Percentiles rank a stretch among this genome's conserved stretches.
These are phyloP conservation scores for Pterobdella sp. DNA, from an alignment of 2,888 invertebrate genomes.

Conservation along the genomic window DNA sequence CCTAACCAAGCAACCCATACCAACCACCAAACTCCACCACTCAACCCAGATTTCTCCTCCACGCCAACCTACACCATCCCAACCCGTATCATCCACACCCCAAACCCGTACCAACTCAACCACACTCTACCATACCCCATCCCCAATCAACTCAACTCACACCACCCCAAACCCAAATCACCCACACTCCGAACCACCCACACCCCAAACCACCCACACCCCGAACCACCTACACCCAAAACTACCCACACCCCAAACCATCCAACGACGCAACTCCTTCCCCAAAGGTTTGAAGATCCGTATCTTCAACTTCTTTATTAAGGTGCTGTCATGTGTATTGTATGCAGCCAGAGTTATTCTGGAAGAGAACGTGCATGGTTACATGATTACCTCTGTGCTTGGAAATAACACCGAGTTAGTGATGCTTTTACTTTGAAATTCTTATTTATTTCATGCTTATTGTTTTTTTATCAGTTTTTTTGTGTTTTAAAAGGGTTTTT, in stretches of 20 bases:
- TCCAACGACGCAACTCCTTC: not conserved
- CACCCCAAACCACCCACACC: not conserved
- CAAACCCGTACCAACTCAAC: not conserved
- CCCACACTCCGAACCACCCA: not conserved
- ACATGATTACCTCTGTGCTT: not conserved
- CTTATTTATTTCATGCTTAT: not conserved
- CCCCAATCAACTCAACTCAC: not conserved
- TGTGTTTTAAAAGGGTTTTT: no score
- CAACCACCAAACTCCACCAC: no score
- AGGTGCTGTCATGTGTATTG: conserved; percentile 87
- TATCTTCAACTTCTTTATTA: conserved; percentile 91
- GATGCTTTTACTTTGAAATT: not conserved
- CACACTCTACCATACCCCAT: not conserved
- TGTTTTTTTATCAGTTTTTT: not conserved
- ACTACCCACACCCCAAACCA: not conserved
- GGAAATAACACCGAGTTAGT: conserved; percentile 5
- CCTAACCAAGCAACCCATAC: not conserved
- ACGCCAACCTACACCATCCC: not conserved
- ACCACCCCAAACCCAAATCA: not conserved
- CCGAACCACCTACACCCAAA: not conserved
- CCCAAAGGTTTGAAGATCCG: conserved; percentile 89
- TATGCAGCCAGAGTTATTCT: conserved; percentile 87
- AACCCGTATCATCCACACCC: not conserved
- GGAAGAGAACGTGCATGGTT: conserved; percentile 54
- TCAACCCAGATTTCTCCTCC: not conserved